Conservation (phyloP, 2,113 vertebrate genomes). For the Alosa alosa region DNA sequence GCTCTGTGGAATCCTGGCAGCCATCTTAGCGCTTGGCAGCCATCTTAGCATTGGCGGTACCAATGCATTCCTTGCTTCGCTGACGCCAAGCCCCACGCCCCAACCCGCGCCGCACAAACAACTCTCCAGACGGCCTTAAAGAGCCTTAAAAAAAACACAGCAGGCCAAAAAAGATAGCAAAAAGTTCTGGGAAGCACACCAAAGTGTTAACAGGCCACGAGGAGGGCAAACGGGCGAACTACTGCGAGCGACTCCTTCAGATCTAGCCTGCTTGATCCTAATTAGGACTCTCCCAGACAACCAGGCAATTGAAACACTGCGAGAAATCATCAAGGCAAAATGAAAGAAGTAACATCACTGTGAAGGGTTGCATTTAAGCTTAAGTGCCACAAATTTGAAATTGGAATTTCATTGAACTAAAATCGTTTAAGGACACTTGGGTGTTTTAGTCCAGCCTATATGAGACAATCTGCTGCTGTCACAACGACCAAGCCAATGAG, state of each 20-base stretch:
- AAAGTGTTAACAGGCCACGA: conserved; percentile 15
- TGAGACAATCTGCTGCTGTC: background rate
- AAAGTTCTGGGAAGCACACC: conserved; percentile 9
- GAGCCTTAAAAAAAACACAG: conserved; percentile 5
- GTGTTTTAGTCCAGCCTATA: background rate
- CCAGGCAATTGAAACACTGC: background rate
- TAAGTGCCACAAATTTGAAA: background rate
- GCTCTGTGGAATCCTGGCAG: conserved; percentile 83
- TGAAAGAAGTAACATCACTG: background rate
- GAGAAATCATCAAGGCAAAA: background rate
- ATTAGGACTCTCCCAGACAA: background rate
- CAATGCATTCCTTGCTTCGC: conserved; percentile 75
- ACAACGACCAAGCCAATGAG: background rate
- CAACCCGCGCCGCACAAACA: no score
- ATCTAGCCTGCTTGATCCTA: background rate
- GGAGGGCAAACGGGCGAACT: background rate
- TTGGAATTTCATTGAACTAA: background rate
- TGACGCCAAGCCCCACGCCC: conserved; percentile 64
- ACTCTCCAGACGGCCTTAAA: conserved; percentile 19
- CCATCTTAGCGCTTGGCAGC: conserved; percentile 95
- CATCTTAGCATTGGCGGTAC: conserved; percentile 88
- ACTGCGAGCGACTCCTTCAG: background rate
- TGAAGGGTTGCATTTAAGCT: background rate
- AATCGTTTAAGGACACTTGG: background rate
- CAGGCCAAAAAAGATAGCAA: conserved; percentile 10